A percentile compares a stretch with the other conserved stretches of the same genome.
phyloP scores from a whole-genome alignment of 2,888 invertebrate genomes.

The Vandiemenella viatica region DNA sequence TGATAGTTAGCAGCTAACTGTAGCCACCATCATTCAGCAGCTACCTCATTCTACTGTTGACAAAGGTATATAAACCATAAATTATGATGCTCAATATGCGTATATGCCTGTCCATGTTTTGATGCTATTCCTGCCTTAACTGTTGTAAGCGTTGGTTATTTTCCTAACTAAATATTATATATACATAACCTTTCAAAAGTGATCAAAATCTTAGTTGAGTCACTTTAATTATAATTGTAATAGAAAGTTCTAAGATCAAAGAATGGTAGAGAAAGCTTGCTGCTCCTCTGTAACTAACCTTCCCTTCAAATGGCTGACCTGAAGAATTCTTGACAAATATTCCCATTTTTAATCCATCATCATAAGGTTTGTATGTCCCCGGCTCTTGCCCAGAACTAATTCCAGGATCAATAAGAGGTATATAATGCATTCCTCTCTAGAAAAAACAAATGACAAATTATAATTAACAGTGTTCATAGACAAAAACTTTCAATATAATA shows the following conservation, averaged over 20 bases:
- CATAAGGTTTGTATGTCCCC: conserved; percentile 59
- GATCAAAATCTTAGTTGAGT: not conserved
- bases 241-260: too few species aligned
- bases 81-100: too few species aligned
- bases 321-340: conserved; percentile 56
- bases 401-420: conserved; percentile 61
- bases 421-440: conserved; percentile 54
- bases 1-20: too few species aligned
- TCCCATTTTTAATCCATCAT: conserved; percentile 52
- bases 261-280: too few species aligned
- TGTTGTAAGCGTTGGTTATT: too few species aligned
- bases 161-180: too few species aligned
- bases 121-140: too few species aligned
- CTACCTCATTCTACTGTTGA: too few species aligned
- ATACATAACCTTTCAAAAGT: not conserved
- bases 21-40: too few species aligned
- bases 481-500: conserved; percentile 22
- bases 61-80: too few species aligned
- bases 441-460: conserved; percentile 29
- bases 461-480: not conserved
- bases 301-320: conserved; percentile 51
- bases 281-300: conserved; percentile 35
- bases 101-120: too few species aligned
- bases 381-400: conserved; percentile 49
- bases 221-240: too few species aligned